Evolutionary conservation across 2,888 invertebrate species (phyloP), one percentile per base, ranked within the genome.

Genomic region (Tineola bisselliella): DNA sequence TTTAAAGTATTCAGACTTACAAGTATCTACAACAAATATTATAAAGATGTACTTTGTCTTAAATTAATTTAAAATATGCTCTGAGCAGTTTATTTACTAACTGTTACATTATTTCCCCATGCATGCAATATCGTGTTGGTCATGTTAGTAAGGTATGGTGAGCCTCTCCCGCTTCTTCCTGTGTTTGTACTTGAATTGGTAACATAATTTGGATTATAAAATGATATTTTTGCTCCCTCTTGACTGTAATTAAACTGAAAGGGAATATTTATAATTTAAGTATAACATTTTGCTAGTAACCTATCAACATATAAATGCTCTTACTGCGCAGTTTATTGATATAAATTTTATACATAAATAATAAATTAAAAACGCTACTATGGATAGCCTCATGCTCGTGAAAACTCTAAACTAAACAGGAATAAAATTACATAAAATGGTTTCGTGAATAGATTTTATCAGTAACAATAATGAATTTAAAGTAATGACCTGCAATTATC

Each of bases 101-200:
- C 58, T 10, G 58, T 58, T 31, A 58, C 31, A 33, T 58, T 58
- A 58, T 58, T 58, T 31, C 17, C 58, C 58, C 58, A 58, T 6
- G 33, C 8, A 13, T 58, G 58, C 8, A 58, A 15, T 58, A 58
- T 13, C 13, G 58, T 58, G 13, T 13, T 33, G 11, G n/a, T 58
- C n/a, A 58, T 8, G 15, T 58, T 58, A 33, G 58, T 58, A 10
- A 31, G 11, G 17, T 58, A 58, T 1, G 58, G 58, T 17, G 13
- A 1, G 12, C 58, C 58, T 11, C 58, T 17, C 6, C 58, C 58
- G 1, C 13, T n/a, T 19, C 58, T 25, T 10, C 6, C 17, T 31
- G 58, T 58, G 33, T 33, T 17, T 15, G 6, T 10, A 17, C 19
- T 58, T 15, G 31, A 13, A 31, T 58, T 30, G 4, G 4, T 8